phyloP scores from a whole-genome alignment of 2,797 vertebrate genomes.

The Anisognathus igniventris region DNA sequence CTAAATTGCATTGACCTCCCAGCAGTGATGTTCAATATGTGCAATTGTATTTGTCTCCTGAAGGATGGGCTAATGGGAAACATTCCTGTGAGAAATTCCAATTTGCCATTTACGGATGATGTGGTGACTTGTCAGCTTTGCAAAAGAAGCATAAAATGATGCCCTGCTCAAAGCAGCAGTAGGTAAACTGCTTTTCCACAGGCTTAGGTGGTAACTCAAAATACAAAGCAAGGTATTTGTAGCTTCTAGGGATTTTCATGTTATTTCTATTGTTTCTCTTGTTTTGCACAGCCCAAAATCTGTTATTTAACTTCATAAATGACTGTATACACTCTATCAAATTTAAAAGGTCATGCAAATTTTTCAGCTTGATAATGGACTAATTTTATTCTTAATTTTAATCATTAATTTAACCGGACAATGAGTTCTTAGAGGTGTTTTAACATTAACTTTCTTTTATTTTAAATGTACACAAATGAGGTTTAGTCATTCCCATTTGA shows the following conservation, averaged over 20 bases:
- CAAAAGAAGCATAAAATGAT: background rate
- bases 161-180: background rate
- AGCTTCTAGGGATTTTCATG: background rate
- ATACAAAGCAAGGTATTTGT: background rate
- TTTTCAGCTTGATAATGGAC: background rate
- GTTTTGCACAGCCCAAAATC: background rate
- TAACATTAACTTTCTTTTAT: background rate
- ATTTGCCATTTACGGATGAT: background rate
- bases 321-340: background rate
- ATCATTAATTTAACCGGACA: background rate
- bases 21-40: background rate
- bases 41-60: slow-evolving; percentile 11
- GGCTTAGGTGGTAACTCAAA: background rate
- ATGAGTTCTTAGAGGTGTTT: background rate
- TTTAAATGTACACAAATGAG: background rate
- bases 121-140: background rate
- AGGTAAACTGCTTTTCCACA: background rate
- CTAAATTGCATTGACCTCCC: background rate
- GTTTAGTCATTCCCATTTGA: background rate
- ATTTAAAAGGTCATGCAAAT: background rate
- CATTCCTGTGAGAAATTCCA: background rate
- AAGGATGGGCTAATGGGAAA: slow-evolving; percentile 5
- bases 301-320: background rate
- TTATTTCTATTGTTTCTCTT: background rate
- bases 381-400: background rate